These are phyloP conservation scores for Pimephales promelas DNA, from an alignment of 2,113 vertebrate genomes.

Conservation along the genomic window DNA sequence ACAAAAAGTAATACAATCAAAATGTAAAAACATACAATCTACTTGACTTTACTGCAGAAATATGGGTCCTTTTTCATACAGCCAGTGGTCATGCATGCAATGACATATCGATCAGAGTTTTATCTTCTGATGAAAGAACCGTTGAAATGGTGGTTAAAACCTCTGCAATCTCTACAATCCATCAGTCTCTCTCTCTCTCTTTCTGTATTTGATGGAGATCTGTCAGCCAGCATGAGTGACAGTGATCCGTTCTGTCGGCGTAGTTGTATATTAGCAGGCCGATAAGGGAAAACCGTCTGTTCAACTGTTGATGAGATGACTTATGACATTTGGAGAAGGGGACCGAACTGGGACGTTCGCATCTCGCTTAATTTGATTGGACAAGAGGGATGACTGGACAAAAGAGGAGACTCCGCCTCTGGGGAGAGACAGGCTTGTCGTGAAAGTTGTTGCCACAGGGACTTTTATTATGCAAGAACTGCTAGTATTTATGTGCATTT, in stretches of 20 bases:
- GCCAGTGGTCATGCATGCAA: too few species aligned
- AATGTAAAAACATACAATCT: too few species aligned
- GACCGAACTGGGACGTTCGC: conserved; percentile 9
- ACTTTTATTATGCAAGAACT: conserved; percentile 39
- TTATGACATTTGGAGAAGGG: conserved; percentile 45
- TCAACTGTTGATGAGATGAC: conserved; percentile 38
- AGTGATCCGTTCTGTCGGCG: conserved; percentile 28
- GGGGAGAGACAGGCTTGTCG: conserved; percentile 34
- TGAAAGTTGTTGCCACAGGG: conserved; percentile 39
- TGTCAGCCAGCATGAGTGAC: conserved; percentile 39
- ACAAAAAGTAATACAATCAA: too few species aligned
- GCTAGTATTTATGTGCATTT: conserved; percentile 38
- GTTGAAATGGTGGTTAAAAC: conserved; percentile 2
- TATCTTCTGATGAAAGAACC: neutral
- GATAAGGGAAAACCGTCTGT: conserved; percentile 25
- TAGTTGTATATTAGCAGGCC: conserved; percentile 19
- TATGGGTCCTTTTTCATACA: too few species aligned
- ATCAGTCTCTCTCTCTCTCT: conserved; percentile 6
- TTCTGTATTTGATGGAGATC: conserved; percentile 11
- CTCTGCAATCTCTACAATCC: conserved; percentile 2
- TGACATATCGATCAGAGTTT: neutral
- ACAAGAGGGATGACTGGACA: conserved; percentile 42
- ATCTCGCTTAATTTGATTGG: conserved; percentile 39
- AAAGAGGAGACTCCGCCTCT: conserved; percentile 22
- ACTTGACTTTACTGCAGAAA: too few species aligned